Evolutionary conservation across 2,113 vertebrate species (phyloP).

Genomic region (Oenanthe oenanthe): DNA sequence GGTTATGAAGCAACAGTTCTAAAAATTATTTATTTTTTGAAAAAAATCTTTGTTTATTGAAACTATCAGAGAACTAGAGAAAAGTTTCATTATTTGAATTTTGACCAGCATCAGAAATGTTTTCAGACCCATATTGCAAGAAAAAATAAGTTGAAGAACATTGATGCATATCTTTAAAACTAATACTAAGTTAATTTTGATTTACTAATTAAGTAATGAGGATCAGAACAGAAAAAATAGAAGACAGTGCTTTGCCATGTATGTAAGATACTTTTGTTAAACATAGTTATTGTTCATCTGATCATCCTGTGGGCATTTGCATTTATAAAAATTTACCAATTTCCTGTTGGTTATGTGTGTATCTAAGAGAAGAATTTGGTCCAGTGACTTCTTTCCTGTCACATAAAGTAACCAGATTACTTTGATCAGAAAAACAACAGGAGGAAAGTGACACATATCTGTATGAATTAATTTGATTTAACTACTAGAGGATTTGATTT

Average conservation of each 20-base stretch:
- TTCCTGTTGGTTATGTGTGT: background rate
- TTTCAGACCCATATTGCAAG: background rate
- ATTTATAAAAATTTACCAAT: background rate
- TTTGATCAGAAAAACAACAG: constrained; percentile 4
- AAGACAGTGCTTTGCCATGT: background rate
- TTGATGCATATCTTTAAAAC: background rate
- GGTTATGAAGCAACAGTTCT: background rate
- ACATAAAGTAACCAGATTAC: background rate
- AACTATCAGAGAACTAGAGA: background rate
- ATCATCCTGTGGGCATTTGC: background rate
- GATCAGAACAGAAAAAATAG: background rate
- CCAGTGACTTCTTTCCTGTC: background rate
- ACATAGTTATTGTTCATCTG: background rate
- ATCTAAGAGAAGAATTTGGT: background rate
- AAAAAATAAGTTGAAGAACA: background rate
- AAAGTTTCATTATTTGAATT: background rate
- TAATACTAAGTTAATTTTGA: background rate
- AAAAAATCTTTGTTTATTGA: background rate
- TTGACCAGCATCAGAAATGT: background rate
- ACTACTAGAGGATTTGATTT: background rate
- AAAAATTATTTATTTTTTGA: background rate
- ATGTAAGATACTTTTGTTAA: background rate
- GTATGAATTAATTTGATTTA: constrained; percentile 41
- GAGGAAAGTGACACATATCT: background rate
- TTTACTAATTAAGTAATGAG: background rate